A percentile compares a stretch with the other conserved stretches of the same genome.
Conservation (phyloP, 2,113 vertebrate genomes). For the Neotragus pygmaeus region DNA sequence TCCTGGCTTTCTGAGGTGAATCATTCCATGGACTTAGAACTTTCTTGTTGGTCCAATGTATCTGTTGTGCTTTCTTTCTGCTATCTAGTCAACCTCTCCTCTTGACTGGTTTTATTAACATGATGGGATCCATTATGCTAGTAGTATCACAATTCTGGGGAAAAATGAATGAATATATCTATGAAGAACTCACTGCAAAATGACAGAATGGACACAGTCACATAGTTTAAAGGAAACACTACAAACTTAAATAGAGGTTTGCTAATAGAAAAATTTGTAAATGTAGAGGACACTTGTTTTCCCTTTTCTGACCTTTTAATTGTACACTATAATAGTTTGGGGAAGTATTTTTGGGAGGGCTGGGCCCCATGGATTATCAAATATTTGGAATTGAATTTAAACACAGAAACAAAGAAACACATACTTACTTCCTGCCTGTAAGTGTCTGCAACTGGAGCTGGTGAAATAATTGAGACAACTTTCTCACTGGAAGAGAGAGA, state of each 20-base stretch:
- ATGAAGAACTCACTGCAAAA: background rate
- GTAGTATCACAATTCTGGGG: background rate
- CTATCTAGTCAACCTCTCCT: background rate
- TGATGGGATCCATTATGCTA: background rate
- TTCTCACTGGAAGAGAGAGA: background rate
- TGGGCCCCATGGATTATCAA: background rate
- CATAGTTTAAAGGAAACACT: background rate
- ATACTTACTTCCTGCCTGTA: background rate
- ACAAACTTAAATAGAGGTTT: background rate
- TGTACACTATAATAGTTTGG: background rate
- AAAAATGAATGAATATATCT: background rate
- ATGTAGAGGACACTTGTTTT: background rate
- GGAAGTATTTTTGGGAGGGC: background rate
- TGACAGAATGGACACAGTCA: background rate
- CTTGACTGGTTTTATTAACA: background rate
- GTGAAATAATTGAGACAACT: background rate
- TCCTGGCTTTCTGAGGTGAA: background rate
- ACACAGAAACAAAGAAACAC: background rate
- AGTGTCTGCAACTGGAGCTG: background rate
- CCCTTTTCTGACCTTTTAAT: background rate
- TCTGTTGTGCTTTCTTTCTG: background rate
- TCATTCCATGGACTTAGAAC: background rate
- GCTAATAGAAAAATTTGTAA: background rate
- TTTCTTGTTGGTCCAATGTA: background rate
- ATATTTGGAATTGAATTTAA: background rate